A percentile compares a stretch with the other conserved stretches of the same genome.
Evolutionary conservation across 2,797 vertebrate species (phyloP).

Genomic region (Eidolon dupreanum): DNA sequence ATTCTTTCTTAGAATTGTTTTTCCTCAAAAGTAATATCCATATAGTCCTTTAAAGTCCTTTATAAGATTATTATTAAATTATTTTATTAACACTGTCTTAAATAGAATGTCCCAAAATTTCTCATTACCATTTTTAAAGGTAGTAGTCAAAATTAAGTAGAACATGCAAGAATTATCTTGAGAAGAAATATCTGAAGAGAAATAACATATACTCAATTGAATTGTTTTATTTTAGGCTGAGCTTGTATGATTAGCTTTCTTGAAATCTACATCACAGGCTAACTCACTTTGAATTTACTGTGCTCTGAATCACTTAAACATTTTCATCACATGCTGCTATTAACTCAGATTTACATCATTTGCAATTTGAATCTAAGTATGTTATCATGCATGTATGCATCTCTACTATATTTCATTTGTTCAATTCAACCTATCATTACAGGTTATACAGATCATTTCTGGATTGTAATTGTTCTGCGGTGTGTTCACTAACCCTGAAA

Average conservation of each 20-base stretch:
- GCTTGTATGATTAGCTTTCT: constrained; percentile 21
- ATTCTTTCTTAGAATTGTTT: not conserved
- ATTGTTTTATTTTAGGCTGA: constrained; percentile 25
- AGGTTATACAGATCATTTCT: constrained; percentile 30
- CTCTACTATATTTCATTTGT: constrained; percentile 9
- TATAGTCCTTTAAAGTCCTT: not conserved
- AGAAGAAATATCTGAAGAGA: not conserved
- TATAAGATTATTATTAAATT: not conserved
- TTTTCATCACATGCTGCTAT: constrained; percentile 46
- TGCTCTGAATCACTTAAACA: constrained; percentile 19
- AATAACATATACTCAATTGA: not conserved
- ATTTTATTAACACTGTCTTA: not conserved
- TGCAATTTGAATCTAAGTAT: constrained; percentile 36
- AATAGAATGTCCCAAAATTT: not conserved
- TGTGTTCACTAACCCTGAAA: not conserved
- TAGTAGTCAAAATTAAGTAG: not conserved
- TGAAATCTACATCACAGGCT: constrained; percentile 14
- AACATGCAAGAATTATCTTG: not conserved
- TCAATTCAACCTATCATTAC: not conserved
- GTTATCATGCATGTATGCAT: not conserved
- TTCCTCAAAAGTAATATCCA: not conserved
- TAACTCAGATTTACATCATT: constrained; percentile 37
- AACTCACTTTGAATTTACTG: constrained; percentile 35
- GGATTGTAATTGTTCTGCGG: not conserved
- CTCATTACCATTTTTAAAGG: not conserved